phyloP scores from a whole-genome alignment of 2,888 invertebrate genomes.

The Tiliacea aurago region DNA sequence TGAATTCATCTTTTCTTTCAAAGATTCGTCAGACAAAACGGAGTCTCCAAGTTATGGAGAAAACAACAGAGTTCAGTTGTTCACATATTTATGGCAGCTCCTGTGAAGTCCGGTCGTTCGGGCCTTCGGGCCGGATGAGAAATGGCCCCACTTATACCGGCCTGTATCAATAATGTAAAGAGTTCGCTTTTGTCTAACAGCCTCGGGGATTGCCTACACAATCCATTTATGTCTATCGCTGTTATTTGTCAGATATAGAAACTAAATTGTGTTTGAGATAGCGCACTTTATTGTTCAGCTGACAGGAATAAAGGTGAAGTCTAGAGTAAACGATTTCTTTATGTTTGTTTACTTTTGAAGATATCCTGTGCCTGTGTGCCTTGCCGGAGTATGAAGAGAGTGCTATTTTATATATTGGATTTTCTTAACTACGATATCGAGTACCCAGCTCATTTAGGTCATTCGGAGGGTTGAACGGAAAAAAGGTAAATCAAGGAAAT shows the following conservation, averaged over 20 bases:
- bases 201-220: conserved; percentile 62
- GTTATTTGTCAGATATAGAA: conserved; percentile 60
- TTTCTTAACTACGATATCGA: background rate
- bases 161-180: conserved; percentile 68
- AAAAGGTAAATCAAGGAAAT: background rate
- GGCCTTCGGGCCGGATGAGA: conserved; percentile 44
- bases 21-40: conserved; percentile 41
- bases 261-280: conserved; percentile 49
- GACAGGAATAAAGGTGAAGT: conserved; percentile 12
- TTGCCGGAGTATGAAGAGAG: background rate
- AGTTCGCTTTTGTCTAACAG: conserved; percentile 63
- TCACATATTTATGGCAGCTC: conserved; percentile 62
- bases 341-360: background rate
- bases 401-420: background rate
- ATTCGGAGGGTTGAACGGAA: background rate
- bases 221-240: conserved; percentile 56
- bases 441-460: background rate
- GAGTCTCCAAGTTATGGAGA: conserved; percentile 38
- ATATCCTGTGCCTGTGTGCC: background rate
- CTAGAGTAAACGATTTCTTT: conserved; percentile 9
- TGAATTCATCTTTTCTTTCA: conserved; percentile 8
- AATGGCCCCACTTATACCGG: conserved; percentile 54
- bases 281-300: conserved; percentile 12
- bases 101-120: conserved; percentile 4
- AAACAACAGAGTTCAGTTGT: conserved; percentile 38